phyloP scores from a whole-genome alignment of 2,797 vertebrate species.

The Sebastes hubbsi region DNA sequence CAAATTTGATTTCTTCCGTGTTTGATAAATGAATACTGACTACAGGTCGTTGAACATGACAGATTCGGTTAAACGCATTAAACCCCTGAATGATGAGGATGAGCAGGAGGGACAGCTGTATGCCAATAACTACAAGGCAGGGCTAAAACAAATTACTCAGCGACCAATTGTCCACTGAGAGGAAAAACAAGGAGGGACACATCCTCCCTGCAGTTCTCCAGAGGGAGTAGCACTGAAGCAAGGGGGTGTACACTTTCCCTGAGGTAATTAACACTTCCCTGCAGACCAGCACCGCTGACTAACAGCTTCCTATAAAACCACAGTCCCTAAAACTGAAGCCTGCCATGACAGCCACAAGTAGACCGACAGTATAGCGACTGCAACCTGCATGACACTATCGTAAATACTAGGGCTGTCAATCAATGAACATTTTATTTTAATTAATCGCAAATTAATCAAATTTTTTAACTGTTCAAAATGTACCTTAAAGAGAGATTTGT shows the following conservation, averaged over 20 bases:
- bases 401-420: no score
- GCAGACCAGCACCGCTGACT: constrained; percentile 18
- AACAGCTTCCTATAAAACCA: constrained; percentile 59
- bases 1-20: neutral
- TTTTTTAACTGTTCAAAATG: no score
- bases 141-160: constrained; percentile 19
- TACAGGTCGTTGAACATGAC: neutral
- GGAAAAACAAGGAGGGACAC: constrained; percentile 34
- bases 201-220: constrained; percentile 28
- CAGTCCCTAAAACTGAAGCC: constrained; percentile 35
- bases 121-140: neutral
- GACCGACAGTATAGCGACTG: neutral
- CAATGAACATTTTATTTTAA: no score
- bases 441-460: no score
- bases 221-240: constrained; percentile 15
- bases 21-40: neutral
- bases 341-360: neutral
- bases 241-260: constrained; percentile 33
- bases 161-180: constrained; percentile 12
- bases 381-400: neutral
- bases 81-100: neutral
- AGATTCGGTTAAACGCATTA: constrained; percentile 7
- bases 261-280: constrained; percentile 64
- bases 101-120: neutral
- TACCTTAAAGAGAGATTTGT: no score